phyloP scores from a whole-genome alignment of 2,797 vertebrate species.

The Sebastes goodei region DNA sequence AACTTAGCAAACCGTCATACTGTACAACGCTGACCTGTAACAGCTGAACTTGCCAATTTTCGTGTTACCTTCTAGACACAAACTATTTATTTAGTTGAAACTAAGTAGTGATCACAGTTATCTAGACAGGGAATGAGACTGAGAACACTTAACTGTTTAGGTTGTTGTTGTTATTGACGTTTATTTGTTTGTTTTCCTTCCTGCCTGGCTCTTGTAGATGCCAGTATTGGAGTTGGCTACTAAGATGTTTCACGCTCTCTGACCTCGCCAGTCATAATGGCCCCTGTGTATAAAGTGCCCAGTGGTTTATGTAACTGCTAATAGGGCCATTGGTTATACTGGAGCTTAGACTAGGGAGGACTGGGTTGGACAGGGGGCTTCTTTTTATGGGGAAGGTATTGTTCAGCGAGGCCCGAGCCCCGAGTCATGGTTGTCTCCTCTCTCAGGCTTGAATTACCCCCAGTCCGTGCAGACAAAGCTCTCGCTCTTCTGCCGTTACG shows the following conservation, averaged over 20 bases:
- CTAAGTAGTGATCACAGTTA: background rate
- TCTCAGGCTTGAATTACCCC: constrained; percentile 58
- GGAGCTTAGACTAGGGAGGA: constrained; percentile 28
- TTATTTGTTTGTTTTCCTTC: constrained; percentile 48
- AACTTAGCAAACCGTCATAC: background rate
- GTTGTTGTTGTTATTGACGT: constrained; percentile 27
- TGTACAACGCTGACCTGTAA: background rate
- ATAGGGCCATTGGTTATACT: constrained; percentile 61
- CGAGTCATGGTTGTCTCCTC: constrained; percentile 62
- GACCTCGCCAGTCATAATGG: constrained; percentile 45
- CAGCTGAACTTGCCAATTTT: too few relatives aligned
- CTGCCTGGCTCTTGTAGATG: constrained; percentile 28
- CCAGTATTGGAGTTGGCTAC: constrained; percentile 41
- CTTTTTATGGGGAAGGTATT: constrained; percentile 50
- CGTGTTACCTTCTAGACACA: too few relatives aligned
- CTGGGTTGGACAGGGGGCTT: constrained; percentile 40
- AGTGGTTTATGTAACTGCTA: constrained; percentile 71
- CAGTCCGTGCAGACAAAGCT: constrained; percentile 61
- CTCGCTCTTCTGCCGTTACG: constrained; percentile 71
- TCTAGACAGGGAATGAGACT: background rate
- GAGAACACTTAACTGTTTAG: constrained; percentile 6
- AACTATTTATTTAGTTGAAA: background rate
- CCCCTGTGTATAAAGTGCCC: constrained; percentile 44
- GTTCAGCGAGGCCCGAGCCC: constrained; percentile 42
- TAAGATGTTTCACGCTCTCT: constrained; percentile 45